phyloP scores from a whole-genome alignment of 2,888 invertebrate species.

The Sesia bembeciformis region DNA sequence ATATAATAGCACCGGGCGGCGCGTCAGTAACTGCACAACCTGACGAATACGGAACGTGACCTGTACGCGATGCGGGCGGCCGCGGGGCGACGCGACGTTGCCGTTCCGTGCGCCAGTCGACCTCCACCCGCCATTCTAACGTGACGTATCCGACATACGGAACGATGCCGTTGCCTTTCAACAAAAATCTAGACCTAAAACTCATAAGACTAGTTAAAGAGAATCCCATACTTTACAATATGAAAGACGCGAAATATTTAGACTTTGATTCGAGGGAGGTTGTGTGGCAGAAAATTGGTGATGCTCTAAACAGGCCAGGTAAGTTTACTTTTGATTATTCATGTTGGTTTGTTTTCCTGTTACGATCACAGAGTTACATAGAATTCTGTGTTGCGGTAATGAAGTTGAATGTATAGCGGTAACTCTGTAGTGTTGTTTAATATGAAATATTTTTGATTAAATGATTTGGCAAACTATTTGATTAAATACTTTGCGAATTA shows the following conservation, averaged over 20 bases:
- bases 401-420: too few species aligned
- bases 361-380: too few species aligned
- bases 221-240: slow-evolving; percentile 43
- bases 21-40: too few species aligned
- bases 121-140: neutral
- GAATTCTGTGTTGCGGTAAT: too few species aligned
- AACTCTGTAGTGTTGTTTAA: too few species aligned
- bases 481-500: too few species aligned
- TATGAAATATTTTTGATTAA: too few species aligned
- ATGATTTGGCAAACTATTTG: too few species aligned
- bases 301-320: slow-evolving; percentile 45
- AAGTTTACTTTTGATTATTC: slow-evolving; percentile 15
- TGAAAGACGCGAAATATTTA: slow-evolving; percentile 42
- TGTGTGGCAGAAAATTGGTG: slow-evolving; percentile 59
- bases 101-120: slow-evolving; percentile 16
- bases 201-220: slow-evolving; percentile 44
- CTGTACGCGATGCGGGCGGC: too few species aligned
- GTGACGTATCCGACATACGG: slow-evolving; percentile 3
- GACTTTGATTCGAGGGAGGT: slow-evolving; percentile 49
- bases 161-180: slow-evolving; percentile 48
- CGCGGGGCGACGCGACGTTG: slow-evolving; percentile 23
- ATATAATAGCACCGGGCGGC: too few species aligned
- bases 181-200: slow-evolving; percentile 40
- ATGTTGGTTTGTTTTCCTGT: neutral
- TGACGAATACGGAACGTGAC: too few species aligned